Evolutionary conservation across 1,140 invertebrate species (phyloP), one percentile per base, ranked within the genome.

Genomic region (Papilio aristodemus): DNA sequence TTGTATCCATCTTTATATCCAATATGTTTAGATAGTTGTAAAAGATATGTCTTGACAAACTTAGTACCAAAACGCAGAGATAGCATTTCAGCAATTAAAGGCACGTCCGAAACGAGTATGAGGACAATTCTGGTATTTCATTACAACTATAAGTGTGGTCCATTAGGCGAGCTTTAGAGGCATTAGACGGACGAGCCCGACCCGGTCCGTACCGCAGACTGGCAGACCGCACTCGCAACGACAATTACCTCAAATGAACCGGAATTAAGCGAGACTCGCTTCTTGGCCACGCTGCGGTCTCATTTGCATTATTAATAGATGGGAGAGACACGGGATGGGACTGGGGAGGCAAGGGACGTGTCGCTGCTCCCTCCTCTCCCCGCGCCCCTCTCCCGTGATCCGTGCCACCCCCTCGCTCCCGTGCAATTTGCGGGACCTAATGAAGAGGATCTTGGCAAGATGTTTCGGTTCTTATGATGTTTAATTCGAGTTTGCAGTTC

Each of bases 201-300:
- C 70, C 73, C 72, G 64, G 54, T 67, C 71, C 68, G 67, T 68
- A 82, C 87, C 86, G 71, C 84, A 86, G 78, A 86, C 86, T 86
- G 83, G 71, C 84, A 86, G 78, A 86, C 86, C 87, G 83, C 83
- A 83, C 78, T 75, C 83, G 79, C 86, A 83, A 77, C 84, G 86
- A 91, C 87, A 91, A 91, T 91, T 91, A 90, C 86, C 87, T 87
- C 89, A 91, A 91, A 91, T 91, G 87, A 91, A 91, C 86, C 89
- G 83, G 87, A 90, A 91, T 91, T 91, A 91, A 91, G 89, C 89
- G 89, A 80, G 86, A 85, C 84, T 84, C 86, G 86, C 85, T 88
- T 84, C 89, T 91, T 91, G 89, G 88, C 82, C 89, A 83, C 83
- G 87, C 84, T 89, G 87, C 87, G 87, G 87, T 88, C 87, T 89